These are phyloP conservation scores for Autographa pulchrina DNA, from an alignment of 2,888 invertebrate species.

Conservation along the genomic window DNA sequence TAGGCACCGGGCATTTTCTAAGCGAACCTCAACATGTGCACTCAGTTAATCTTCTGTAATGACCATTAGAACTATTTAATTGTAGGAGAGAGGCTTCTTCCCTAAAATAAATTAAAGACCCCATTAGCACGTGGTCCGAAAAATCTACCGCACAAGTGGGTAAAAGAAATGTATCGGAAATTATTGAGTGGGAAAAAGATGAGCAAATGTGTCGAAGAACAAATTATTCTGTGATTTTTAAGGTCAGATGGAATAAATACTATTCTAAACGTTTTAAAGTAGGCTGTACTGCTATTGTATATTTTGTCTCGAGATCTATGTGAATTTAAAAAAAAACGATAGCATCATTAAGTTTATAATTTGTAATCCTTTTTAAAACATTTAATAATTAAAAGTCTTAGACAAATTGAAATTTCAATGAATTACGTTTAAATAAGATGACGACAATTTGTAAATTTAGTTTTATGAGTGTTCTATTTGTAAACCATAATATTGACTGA, in stretches of 20 bases:
- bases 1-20: constrained; percentile 29
- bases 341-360: no score
- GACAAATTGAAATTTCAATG: background rate
- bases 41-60: constrained; percentile 74
- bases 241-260: background rate
- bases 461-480: background rate
- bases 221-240: background rate
- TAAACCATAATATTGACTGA: background rate
- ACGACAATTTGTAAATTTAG: no score
- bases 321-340: no score
- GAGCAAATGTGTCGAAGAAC: background rate
- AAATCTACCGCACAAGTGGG: background rate
- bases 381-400: no score
- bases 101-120: constrained; percentile 67
- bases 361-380: no score
- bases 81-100: constrained; percentile 59
- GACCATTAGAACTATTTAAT: constrained; percentile 72
- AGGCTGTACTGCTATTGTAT: no score
- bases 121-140: constrained; percentile 59
- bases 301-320: no score
- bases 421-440: background rate
- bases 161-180: background rate
- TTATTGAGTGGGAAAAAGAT: background rate
- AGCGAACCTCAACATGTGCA: constrained; percentile 71
- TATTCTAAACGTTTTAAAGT: no score